Conservation (phyloP, 2,888 invertebrate species). For the Bimastos eiseni region DNA sequence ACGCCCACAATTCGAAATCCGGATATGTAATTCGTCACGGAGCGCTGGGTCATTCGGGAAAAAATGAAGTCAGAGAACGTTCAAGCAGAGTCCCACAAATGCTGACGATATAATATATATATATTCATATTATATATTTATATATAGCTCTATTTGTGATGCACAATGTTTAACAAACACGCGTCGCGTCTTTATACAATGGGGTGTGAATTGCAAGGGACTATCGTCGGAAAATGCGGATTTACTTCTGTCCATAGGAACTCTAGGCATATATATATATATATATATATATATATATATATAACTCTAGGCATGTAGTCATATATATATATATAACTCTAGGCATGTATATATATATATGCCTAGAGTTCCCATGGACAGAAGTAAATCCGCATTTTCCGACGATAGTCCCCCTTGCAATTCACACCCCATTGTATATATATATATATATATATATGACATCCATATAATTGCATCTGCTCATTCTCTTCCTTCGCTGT, state of each 20-base stretch:
- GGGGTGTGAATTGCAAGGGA: not conserved
- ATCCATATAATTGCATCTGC: not conserved
- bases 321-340: no score
- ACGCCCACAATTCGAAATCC: not conserved
- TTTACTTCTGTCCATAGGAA: not conserved
- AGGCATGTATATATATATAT: no score
- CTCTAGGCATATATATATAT: no score
- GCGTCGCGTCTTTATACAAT: not conserved
- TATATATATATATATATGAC: no score
- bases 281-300: no score
- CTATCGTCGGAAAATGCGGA: not conserved
- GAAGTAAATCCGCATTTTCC: not conserved
- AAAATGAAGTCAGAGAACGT: not conserved
- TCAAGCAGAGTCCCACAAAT: not conserved
- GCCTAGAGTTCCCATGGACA: no score
- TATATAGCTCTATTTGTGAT: not conserved
- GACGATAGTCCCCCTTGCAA: not conserved
- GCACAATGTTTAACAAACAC: not conserved
- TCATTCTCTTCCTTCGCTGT: not conserved
- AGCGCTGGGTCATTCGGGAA: not conserved
- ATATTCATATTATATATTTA: no score
- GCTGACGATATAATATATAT: not conserved
- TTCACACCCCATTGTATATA: not conserved
- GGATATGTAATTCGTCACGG: slow-evolving; percentile 13
- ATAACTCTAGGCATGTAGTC: no score